Conservation (phyloP, 2,888 invertebrate genomes). For the Cataglyphis altisquamis region DNA sequence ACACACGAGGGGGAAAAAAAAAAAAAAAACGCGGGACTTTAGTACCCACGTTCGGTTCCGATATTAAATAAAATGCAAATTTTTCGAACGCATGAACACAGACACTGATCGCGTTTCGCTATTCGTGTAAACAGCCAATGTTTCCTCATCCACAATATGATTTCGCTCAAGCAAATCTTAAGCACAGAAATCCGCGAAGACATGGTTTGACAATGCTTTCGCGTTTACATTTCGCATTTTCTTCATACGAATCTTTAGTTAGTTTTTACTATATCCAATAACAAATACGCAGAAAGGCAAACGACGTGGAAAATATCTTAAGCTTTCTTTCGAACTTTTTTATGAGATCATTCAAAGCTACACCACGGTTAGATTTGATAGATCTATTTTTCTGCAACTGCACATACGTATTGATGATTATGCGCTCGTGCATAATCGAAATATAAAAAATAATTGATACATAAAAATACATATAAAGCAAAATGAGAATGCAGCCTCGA, state of each 20-base stretch:
- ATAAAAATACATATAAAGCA: not conserved
- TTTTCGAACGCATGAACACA: not conserved
- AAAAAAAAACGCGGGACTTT: slow-evolving; percentile 24
- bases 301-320: not conserved
- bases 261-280: too few relatives aligned
- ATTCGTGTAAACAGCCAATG: not conserved
- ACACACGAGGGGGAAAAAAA: slow-evolving; percentile 22
- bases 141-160: slow-evolving; percentile 5
- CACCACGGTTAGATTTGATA: not conserved
- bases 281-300: not conserved
- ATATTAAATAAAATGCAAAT: slow-evolving; percentile 53
- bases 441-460: not conserved
- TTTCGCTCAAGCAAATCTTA: not conserved
- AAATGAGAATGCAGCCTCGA: not conserved
- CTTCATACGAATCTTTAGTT: not conserved
- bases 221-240: not conserved
- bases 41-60: slow-evolving; percentile 18
- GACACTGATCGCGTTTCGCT: not conserved
- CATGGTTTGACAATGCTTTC: not conserved
- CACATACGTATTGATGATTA: not conserved
- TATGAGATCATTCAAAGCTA: not conserved
- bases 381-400: not conserved
- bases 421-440: not conserved
- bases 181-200: not conserved
- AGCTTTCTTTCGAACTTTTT: not conserved